Evolutionary conservation across 2,888 invertebrate species (phyloP).

Genomic region (Chrysolina oricalcia): DNA sequence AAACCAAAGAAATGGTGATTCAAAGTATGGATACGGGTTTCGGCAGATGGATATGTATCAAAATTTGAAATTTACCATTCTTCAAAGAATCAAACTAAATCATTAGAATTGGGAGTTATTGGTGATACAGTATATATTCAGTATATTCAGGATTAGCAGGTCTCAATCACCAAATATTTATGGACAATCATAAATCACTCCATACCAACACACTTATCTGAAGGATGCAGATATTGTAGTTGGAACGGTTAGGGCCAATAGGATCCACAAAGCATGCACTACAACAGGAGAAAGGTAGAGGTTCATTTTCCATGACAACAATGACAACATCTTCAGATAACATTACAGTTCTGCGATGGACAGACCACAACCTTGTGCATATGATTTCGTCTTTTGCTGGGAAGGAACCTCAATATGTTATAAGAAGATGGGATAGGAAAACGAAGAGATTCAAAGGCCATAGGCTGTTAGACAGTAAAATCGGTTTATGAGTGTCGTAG

Average conservation of each 20-base stretch:
- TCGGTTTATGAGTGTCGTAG: conserved; percentile 33
- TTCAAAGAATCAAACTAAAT: too few species aligned
- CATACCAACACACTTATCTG: too few species aligned
- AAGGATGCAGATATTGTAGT: too few species aligned
- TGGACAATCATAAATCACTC: too few species aligned
- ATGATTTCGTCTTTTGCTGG: conserved; percentile 8
- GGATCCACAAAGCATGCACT: conserved; percentile 14
- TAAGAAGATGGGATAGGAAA: conserved; percentile 43
- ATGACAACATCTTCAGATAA: conserved; percentile 41
- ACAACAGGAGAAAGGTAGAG: conserved; percentile 27
- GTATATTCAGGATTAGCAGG: too few species aligned
- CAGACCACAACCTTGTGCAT: conserved; percentile 41
- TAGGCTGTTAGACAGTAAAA: conserved; percentile 38
- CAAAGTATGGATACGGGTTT: too few species aligned
- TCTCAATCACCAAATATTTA: too few species aligned
- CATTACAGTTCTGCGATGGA: conserved; percentile 41
- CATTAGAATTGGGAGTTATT: too few species aligned
- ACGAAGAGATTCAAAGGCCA: conserved; percentile 34
- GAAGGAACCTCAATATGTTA: conserved; percentile 32
- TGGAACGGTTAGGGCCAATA: conserved; percentile 27
- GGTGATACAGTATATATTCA: too few species aligned
- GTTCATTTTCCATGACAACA: conserved; percentile 36
- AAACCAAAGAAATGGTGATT: too few species aligned
- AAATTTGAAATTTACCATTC: too few species aligned
- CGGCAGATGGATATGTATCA: too few species aligned